Percentiles rank a stretch among this genome's conserved stretches.
Evolutionary conservation across 2,113 vertebrate species (phyloP).

Genomic region (Pseudolaguvia tuberculata): DNA sequence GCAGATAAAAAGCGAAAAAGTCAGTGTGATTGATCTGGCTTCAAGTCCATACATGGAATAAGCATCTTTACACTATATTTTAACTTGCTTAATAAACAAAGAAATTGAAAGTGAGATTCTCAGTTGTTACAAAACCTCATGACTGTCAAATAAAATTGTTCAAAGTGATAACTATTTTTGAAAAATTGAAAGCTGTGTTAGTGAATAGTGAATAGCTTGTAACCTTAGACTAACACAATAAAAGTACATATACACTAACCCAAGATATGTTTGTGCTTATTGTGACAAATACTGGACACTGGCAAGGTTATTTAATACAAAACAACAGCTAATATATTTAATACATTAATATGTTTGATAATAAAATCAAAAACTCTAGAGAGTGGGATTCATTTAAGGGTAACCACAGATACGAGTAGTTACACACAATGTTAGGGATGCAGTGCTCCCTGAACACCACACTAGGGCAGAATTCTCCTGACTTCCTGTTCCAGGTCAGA

Average conservation of each 20-base stretch:
- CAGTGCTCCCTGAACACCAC: too few relatives aligned
- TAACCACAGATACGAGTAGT: too few relatives aligned
- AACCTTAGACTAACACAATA: neutral
- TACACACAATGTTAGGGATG: too few relatives aligned
- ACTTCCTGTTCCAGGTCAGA: too few relatives aligned
- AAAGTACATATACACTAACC: neutral
- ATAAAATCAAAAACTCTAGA: too few relatives aligned
- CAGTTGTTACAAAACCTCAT: neutral
- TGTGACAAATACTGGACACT: neutral
- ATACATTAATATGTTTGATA: too few relatives aligned
- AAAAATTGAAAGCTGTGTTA: too few relatives aligned
- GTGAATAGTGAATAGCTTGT: neutral
- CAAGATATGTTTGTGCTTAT: neutral
- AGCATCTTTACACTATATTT: neutral
- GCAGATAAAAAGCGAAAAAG: neutral
- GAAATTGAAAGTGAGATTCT: too few relatives aligned
- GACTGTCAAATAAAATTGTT: neutral
- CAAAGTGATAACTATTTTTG: neutral
- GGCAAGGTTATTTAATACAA: slow-evolving; percentile 61
- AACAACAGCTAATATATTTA: too few relatives aligned
- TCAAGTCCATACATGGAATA: neutral
- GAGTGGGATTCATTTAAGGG: too few relatives aligned
- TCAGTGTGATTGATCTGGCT: neutral
- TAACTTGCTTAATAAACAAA: too few relatives aligned
- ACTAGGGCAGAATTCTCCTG: too few relatives aligned